These are phyloP conservation scores for Shinisaurus crocodilurus DNA, from an alignment of 2,113 vertebrate species.

Conservation along the genomic window DNA sequence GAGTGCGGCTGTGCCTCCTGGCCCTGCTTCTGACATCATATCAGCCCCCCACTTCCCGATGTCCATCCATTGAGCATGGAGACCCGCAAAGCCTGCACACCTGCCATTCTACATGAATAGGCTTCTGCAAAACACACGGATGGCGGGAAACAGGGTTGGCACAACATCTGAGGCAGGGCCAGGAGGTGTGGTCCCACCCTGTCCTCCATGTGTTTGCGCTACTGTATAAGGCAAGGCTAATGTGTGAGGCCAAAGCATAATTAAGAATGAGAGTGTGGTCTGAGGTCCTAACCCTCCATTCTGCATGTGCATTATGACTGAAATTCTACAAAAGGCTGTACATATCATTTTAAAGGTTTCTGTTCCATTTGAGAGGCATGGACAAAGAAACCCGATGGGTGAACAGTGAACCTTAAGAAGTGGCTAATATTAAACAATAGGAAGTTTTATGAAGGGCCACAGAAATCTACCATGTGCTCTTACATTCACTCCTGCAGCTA, in stretches of 20 bases:
- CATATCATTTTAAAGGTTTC: neutral
- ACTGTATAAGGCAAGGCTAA: neutral
- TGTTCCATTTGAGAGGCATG: neutral
- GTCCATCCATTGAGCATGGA: neutral
- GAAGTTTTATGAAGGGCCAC: neutral
- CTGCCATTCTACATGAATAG: neutral
- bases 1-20: neutral
- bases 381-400: neutral
- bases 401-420: neutral
- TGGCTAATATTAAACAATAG: neutral
- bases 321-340: neutral
- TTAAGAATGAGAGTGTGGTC: neutral
- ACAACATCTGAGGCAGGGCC: neutral
- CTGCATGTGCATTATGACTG: neutral
- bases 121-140: neutral
- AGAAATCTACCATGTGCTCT: neutral
- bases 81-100: neutral
- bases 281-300: neutral
- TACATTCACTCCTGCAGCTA: neutral
- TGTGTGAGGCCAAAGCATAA: neutral
- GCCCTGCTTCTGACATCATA: neutral
- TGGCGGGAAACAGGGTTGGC: neutral
- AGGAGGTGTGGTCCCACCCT: neutral
- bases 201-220: neutral
- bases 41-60: neutral